These are phyloP conservation scores for Phalloptychus januarius DNA, from an alignment of 2,797 vertebrate genomes.

Conservation along the genomic window DNA sequence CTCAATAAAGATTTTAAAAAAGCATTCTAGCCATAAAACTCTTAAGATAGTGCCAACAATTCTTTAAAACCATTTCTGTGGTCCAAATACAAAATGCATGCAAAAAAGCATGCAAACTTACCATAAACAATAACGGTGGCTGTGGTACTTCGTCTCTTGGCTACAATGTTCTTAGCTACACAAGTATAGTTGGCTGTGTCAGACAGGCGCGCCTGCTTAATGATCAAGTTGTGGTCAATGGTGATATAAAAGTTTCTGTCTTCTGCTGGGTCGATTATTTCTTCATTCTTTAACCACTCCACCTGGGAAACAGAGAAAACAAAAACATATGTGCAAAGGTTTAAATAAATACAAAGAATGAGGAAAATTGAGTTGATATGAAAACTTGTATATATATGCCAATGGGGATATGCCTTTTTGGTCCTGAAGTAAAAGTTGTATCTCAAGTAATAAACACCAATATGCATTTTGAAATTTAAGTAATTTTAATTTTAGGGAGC, in stretches of 20 bases:
- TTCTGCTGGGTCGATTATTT: conserved; percentile 92
- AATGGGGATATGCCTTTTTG: neutral
- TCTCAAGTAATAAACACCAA: neutral
- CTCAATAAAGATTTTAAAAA: conserved; percentile 20
- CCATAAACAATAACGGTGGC: conserved; percentile 94
- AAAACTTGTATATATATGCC: neutral
- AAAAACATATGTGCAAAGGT: conserved; percentile 1
- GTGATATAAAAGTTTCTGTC: conserved; percentile 98
- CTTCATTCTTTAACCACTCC: conserved; percentile 96
- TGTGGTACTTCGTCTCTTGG: conserved; percentile 91
- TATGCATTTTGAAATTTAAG: neutral
- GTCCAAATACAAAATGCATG: accelerated
- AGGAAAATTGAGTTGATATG: neutral
- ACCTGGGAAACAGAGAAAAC: conserved; percentile 77
- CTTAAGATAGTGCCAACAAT: conserved; percentile 5
- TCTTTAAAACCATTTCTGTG: conserved; percentile 4
- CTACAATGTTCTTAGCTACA: conserved; percentile 95
- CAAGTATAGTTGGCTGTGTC: conserved; percentile 97
- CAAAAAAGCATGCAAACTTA: conserved; percentile 63
- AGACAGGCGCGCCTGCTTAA: conserved; percentile 95
- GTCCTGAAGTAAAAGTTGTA: neutral
- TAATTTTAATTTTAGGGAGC: neutral
- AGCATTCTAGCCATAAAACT: conserved; percentile 1
- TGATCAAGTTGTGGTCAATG: conserved; percentile 96
- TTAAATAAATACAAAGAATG: neutral